A percentile compares a stretch with the other conserved stretches of the same genome.
phyloP scores from a whole-genome alignment of 2,113 vertebrate genomes.

The Dipodomys merriami region DNA sequence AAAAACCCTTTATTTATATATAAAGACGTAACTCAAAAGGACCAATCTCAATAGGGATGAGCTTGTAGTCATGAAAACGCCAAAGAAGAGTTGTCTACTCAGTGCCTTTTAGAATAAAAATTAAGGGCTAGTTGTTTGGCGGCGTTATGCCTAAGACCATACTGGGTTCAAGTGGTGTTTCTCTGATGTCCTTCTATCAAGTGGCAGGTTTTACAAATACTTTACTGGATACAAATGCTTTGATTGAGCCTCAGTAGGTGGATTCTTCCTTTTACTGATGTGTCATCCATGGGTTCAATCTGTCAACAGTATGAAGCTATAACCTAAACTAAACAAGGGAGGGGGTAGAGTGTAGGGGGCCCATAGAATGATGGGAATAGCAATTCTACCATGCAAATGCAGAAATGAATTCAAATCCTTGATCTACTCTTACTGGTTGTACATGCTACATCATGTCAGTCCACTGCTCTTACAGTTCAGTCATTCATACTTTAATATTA shows the following conservation, averaged over 20 bases:
- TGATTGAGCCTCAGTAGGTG: neutral
- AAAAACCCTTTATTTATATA: neutral
- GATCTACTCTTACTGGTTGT: neutral
- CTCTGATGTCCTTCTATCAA: neutral
- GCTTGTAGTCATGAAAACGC: constrained; percentile 32
- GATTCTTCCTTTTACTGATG: neutral
- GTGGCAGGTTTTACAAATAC: neutral
- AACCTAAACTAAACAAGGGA: neutral
- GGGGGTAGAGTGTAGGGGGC: neutral
- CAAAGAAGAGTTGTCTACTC: neutral
- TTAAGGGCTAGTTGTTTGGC: neutral
- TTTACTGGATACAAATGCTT: neutral
- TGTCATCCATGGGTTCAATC: neutral
- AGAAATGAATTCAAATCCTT: neutral
- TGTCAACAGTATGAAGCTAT: neutral
- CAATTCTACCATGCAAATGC: neutral
- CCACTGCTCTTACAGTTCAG: neutral
- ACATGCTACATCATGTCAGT: neutral
- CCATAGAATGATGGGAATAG: neutral
- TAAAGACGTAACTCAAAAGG: neutral
- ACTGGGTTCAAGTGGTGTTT: neutral
- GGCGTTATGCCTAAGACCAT: neutral
- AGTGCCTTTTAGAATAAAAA: constrained; percentile 25
- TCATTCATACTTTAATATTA: neutral
- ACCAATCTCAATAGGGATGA: neutral